Evolutionary conservation across 2,797 vertebrate species (phyloP).

Genomic region (Heteromormyrus szaboi): DNA sequence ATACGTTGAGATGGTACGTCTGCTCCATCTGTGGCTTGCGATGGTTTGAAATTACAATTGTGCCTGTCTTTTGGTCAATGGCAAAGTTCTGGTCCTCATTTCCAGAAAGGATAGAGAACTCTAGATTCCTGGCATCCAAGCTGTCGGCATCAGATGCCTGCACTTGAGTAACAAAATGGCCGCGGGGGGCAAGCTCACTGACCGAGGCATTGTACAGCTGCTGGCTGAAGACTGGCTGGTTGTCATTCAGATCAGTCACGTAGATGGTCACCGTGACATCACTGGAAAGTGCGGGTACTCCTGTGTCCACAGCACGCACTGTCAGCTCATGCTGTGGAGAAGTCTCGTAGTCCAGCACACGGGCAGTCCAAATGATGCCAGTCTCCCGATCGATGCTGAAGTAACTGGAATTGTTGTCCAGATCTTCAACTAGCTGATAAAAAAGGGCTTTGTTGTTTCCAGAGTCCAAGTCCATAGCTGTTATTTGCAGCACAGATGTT

Average conservation of each 20-base stretch:
- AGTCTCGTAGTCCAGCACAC: conserved; percentile 79
- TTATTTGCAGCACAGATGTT: conserved; percentile 73
- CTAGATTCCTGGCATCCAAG: conserved; percentile 70
- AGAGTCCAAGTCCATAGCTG: conserved; percentile 78
- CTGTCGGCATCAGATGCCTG: conserved; percentile 86
- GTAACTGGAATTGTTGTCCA: conserved; percentile 65
- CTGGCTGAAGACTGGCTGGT: conserved; percentile 79
- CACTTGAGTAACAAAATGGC: conserved; percentile 85
- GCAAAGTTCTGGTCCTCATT: conserved; percentile 88
- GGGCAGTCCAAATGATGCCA: conserved; percentile 75
- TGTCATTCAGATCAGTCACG: conserved; percentile 88
- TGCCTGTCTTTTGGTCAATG: conserved; percentile 74
- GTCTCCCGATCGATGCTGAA: conserved; percentile 80
- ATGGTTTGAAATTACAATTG: conserved; percentile 77
- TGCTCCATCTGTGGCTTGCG: conserved; percentile 69
- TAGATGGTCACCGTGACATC: conserved; percentile 70
- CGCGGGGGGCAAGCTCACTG: conserved; percentile 77
- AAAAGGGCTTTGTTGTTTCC: conserved; percentile 79
- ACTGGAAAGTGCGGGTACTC: conserved; percentile 80
- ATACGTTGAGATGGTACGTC: conserved; percentile 76
- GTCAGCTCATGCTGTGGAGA: conserved; percentile 66
- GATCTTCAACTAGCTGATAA: conserved; percentile 79
- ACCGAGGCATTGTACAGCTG: conserved; percentile 74
- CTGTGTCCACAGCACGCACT: conserved; percentile 77
- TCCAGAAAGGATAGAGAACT: conserved; percentile 84